Evolutionary conservation across 2,888 invertebrate species (phyloP).

Genomic region (Calliphora vomitoria): DNA sequence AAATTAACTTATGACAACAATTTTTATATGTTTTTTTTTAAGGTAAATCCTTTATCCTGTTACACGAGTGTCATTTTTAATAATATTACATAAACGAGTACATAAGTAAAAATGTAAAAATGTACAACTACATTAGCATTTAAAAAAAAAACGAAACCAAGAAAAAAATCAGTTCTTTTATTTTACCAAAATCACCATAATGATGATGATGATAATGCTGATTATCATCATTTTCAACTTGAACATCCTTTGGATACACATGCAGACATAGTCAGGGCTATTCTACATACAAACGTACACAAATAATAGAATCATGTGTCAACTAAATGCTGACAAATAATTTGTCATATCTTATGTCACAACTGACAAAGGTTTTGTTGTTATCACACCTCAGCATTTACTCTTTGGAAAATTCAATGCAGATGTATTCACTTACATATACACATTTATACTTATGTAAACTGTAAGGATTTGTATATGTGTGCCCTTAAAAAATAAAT

Average conservation of each 20-base stretch:
- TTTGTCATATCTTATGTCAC: conserved; percentile 71
- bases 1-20: conserved; percentile 68
- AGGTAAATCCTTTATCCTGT: conserved; percentile 39
- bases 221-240: conserved; percentile 35
- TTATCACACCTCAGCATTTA: conserved; percentile 70
- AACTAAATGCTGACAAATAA: conserved; percentile 71
- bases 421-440: conserved; percentile 48
- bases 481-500: too few species aligned
- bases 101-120: neutral
- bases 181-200: conserved; percentile 17
- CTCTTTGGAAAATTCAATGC: conserved; percentile 58
- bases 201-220: conserved; percentile 6
- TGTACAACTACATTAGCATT: conserved; percentile 7
- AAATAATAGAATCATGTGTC: conserved; percentile 56
- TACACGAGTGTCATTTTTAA: conserved; percentile 49
- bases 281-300: neutral
- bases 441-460: neutral
- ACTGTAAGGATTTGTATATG: too few species aligned
- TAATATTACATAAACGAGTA: conserved; percentile 17
- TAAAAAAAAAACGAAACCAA: conserved; percentile 1
- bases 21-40: conserved; percentile 11
- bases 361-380: conserved; percentile 68
- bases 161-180: neutral
- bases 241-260: neutral
- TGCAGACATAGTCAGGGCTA: neutral